Evolutionary conservation across 2,113 vertebrate genomes (phyloP), one percentile per base, ranked within the genome.

Genomic region (Calonectris borealis): DNA sequence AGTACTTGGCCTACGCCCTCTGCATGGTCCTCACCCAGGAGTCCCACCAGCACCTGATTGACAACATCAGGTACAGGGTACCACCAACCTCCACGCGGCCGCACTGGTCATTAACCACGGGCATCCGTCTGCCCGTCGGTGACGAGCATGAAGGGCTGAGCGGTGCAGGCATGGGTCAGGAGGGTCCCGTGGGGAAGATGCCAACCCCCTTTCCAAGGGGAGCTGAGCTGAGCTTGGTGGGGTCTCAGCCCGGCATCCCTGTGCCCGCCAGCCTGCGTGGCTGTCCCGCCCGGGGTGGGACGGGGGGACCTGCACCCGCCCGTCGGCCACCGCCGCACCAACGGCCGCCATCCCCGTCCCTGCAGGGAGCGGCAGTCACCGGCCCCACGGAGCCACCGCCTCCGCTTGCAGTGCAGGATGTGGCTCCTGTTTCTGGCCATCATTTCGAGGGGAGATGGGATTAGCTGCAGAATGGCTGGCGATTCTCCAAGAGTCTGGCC

Each of bases 21-120:
- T 97, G 99, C 32, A 97, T 98, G 93, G 97, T 98, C 6, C 98
- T 99, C 84, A 98, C 97, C 83, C 98, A 95, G 0, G 99, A 99
- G 48, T 98, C 98, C 72, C 98, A 98, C 16, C 98, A 97, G 25
- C 98, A 98, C 34, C 99, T 99, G 52, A 97, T 99, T 75, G 98
- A 99, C 96, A 99, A 94, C 97, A 99, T 99, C 99, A 99, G 99
- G 99, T 99, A 98, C 29, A 1, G 20, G 65, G 9, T 38, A 11
- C 14, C 61, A 13, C 38, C 15, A 24, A 9, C 14, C 42, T 9
- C 26, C n/a, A 1, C 0, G 0, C 46, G 22, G 68, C 60, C 9
- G 1, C 6, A 58, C 26, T 6, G 31, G 27, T 18, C 55, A 1
- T 1, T n/a, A 20, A 44, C 25, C 71, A 2, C 1, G 0, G 54